Base-by-base conservation (phyloP, 2,797 vertebrate species). In the Tauraco hartlaubi region DNA sequence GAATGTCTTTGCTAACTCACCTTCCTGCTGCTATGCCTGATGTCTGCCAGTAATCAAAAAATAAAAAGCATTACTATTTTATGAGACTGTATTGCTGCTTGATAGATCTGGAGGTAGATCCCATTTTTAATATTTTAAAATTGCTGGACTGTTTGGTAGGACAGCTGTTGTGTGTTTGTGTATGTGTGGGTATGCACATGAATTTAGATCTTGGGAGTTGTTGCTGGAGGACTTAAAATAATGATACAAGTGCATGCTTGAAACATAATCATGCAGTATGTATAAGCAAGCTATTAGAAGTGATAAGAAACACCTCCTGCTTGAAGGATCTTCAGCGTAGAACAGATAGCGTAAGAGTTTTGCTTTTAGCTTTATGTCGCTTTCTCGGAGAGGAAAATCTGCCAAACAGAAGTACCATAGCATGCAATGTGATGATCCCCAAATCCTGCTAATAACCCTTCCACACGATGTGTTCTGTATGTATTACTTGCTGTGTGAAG, bases 71-170 rank as follows among this genome's bases (percentile, higher is more conserved):
- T 95, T 94, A 94, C 43, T 90, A 85, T 95, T 94, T 96, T 59
- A 97, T 95, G 91, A 96, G 85, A 43, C 37, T 85, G 39, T 68
- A 61, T 75, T 95, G 62, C 89, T 87, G 82, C 73, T 84, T 93
- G 88, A 77, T 84, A 59, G 28, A 51, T 90, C 64, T 90, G 55
- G 14, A 92, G 46, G 52, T 81, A 71, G 59, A 85, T 79, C 11
- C 44, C 49, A n/a, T 39, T 74, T 95, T 94, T 77, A 95, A 85
- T 95, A 82, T 92, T 96, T 95, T 67, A 26, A 75, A 94, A 76
- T 51, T 51, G 20, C 68, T 94, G 87, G 29, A 28, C 44, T 66
- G 39, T 62, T 92, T 68, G 80, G 26, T 43, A 75, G 62, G 67
- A 81, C 11, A 51, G 17, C 62, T 6, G 2, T 20, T 48, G 31